Base-by-base conservation (phyloP, 2,113 vertebrate species). In the Pachypanchax playfairii region DNA sequence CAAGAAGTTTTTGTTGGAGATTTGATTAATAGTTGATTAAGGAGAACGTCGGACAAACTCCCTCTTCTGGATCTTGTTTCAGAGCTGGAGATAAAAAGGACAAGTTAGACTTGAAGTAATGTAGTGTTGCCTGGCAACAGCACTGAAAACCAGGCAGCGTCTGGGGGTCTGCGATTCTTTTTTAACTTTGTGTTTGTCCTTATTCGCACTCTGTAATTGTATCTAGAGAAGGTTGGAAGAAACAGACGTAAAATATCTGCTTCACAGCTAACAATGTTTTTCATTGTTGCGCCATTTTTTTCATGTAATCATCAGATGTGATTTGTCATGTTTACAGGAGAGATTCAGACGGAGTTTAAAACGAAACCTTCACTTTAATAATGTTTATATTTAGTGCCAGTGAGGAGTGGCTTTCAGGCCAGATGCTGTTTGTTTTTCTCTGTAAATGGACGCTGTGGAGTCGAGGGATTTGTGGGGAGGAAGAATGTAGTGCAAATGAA, bases 111-210 rank as follows among this genome's bases (percentile, higher is more conserved):
- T 84, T 85, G 73, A 87, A 84, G 77, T 75, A 87, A 87, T 86
- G 84, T 82, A 85, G 82, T 77, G 92, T 93, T 93, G 91, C 92
- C 80, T 85, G 85, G 91, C 90, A 92, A 93, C 92, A 87, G 76
- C 73, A 83, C 43, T 77, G 75, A 80, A 80, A 84, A 87, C 73
- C 81, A 64, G 70, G 82, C 82, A 70, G 70, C 75, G 75, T 82
- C 86, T 84, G 46, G 61, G 65, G 75, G 81, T 80, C 77, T 73
- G 14, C 38, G 41, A 48, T 82, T 80, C 69, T 74, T 73, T 78
- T 73, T 68, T 42, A 77, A 80, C 56, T 85, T 77, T 86, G 47
- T 85, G 59, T 85, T 83, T 89, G 73, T 80, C 72, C 66, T 83
- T 28, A 73, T 31, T 38, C 73, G 80, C 75, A 61, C 77, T 78